Conservation (phyloP, 2,113 vertebrate genomes). For the Myxocyprinus asiaticus region DNA sequence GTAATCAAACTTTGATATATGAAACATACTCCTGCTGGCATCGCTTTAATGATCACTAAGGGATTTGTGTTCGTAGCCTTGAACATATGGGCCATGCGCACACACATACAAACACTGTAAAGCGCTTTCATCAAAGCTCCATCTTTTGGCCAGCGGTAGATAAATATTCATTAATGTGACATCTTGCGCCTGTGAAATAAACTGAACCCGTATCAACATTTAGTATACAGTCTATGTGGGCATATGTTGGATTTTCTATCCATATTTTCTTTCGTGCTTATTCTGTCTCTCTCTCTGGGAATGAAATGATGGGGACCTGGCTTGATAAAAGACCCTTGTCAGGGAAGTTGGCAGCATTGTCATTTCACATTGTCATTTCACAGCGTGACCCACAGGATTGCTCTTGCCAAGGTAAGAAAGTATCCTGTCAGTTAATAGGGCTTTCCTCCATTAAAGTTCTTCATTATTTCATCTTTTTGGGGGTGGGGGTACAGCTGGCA, state of each 20-base stretch:
- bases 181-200: conserved; percentile 24
- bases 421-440: conserved; percentile 59
- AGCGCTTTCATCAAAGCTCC: conserved; percentile 15
- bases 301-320: conserved; percentile 68
- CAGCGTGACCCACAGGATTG: conserved; percentile 66
- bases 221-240: not conserved
- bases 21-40: conserved; percentile 45
- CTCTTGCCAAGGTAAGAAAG: conserved; percentile 67
- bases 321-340: conserved; percentile 76
- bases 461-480: conserved; percentile 46
- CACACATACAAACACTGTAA: conserved; percentile 40
- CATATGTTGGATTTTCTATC: conserved; percentile 6
- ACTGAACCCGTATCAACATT: conserved; percentile 37
- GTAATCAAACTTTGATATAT: conserved; percentile 33
- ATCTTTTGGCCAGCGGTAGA: conserved; percentile 56
- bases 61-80: conserved; percentile 7
- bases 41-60: conserved; percentile 52
- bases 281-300: conserved; percentile 13
- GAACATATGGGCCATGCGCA: conserved; percentile 3
- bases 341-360: conserved; percentile 73
- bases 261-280: not conserved
- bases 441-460: conserved; percentile 63
- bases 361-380: conserved; percentile 74
- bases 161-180: conserved; percentile 61
- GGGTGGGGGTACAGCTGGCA: conserved; percentile 45